Base-by-base conservation (phyloP, 2,113 vertebrate genomes). In the Paedocypris sp. region DNA sequence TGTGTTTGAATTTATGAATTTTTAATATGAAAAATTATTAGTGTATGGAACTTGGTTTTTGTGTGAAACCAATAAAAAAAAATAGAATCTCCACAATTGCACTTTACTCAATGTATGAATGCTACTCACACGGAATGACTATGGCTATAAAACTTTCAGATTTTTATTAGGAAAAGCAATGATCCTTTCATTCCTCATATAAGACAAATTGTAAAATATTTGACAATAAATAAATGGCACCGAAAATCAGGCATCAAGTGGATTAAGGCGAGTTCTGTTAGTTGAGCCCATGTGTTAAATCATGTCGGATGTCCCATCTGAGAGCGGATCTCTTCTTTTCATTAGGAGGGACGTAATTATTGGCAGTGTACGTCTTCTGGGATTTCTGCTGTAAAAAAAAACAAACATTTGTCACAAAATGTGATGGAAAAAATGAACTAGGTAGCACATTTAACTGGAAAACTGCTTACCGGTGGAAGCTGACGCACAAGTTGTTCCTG, bases 241-340 rank as follows among this genome's bases (percentile, higher is more conserved):
- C 11, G 41, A 42, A 25, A 31, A 9, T 25, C 2, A 51, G 7
- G 11, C 48, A 39, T 46, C n/a, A 18, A 20, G 11, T 52, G 67
- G 36, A 23, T 8, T 2, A 31, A 76, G 19, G 13, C 50, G 15
- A 32, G 62, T 32, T 72, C 84, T 9, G 71, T 58, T 1, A 90
- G 1, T 86, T 38, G 7, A 85, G 36, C 0, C 86, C 80, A 2
- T 79, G 78, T 35, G 91, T 91, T 61, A 98, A 70, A 43, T 91
- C 84, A 49, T 82, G 88, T 23, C 91, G 85, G 71, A 94, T 71
- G 31, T 81, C 76, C 88, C 89, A 96, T 51, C 89, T 83, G 6
- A 97, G 82, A 1, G 86, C 78, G 0, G 83, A 85, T 1, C 92
- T 80, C 50, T 89, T 91, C 76, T 98, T 97, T 15, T 85, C 85